Evolutionary conservation across 2,113 vertebrate genomes (phyloP), one percentile per base, ranked within the genome.

Genomic region (Pygathrix nemaeus): DNA sequence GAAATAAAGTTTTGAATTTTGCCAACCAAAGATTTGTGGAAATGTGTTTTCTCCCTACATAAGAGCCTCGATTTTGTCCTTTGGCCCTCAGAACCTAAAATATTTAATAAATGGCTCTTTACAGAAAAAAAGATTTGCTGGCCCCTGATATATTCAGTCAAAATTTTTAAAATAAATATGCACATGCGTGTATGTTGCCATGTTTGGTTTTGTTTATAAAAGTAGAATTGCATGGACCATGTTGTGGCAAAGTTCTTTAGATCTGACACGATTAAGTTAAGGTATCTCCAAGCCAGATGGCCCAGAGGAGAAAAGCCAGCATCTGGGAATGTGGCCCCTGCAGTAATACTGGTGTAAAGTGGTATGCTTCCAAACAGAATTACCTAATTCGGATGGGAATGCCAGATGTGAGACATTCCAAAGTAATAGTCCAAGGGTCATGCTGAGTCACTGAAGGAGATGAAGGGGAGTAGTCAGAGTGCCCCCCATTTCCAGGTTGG

Each of bases 1-100:
- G 66, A 70, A 93, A 59, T 64, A 92, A 76, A 43, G 52, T 79
- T 83, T 61, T 87, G 70, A 66, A 76, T 88, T 72, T 92, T 90
- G 23, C 68, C 38, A 48, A 73, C 52, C 40, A 86, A 84, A 78
- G 32, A 14, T 88, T 66, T 40, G 9, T 95, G 83, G 61, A 85
- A 92, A 79, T 80, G 35, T n/a, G 12, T 91, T 91, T 93, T 88
- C 25, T 43, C 64, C 25, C 82, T 75, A 3, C 30, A 13, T 21
- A 48, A 92, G 66, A 86, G 45, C 20, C 43, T 76, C 21, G 2
- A 1, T 50, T 80, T 93, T 57, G 21, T 13, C 35, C 27, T 83
- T 84, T 80, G 81, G 4, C 18, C 14, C 25, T 30, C 13, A 11
- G 70, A 81, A 32, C 32, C 50, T 79, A 78, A 16, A n/a, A 10